phyloP scores from a whole-genome alignment of 2,113 vertebrate species.

The Desmodus rotundus region DNA sequence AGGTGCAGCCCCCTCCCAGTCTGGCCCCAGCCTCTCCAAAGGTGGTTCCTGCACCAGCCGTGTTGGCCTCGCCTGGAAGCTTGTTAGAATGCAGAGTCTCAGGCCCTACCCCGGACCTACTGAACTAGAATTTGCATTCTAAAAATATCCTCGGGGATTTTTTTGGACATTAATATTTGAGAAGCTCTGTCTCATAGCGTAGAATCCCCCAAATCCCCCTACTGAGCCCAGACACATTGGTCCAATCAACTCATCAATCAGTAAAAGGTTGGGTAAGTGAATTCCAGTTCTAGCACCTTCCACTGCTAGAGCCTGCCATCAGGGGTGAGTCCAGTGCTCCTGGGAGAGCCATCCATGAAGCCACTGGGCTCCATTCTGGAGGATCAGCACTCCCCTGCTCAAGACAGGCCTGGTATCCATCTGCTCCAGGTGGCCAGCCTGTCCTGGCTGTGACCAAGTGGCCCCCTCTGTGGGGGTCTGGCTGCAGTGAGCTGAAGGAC shows the following conservation, averaged over 20 bases:
- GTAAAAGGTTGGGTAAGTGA: not conserved
- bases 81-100: not conserved
- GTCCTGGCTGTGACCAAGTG: too few species aligned
- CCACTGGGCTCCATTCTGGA: rapidly evolving
- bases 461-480: too few species aligned
- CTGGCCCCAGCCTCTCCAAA: not conserved
- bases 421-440: not conserved
- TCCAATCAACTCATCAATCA: not conserved
- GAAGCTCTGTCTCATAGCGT: not conserved
- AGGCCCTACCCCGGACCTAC: not conserved
- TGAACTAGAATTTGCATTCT: not conserved
- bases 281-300: not conserved
- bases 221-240: not conserved
- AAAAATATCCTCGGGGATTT: not conserved
- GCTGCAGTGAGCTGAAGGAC: not conserved
- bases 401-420: not conserved
- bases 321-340: not conserved
- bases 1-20: not conserved
- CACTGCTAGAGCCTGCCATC: rapidly evolving
- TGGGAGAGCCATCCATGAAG: not conserved
- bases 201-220: not conserved
- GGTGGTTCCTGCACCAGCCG: not conserved
- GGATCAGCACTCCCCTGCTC: not conserved
- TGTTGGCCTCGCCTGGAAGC: rapidly evolving
- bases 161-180: not conserved